These are phyloP conservation scores for Bembecia ichneumoniformis DNA, from an alignment of 2,888 invertebrate species.

Conservation along the genomic window DNA sequence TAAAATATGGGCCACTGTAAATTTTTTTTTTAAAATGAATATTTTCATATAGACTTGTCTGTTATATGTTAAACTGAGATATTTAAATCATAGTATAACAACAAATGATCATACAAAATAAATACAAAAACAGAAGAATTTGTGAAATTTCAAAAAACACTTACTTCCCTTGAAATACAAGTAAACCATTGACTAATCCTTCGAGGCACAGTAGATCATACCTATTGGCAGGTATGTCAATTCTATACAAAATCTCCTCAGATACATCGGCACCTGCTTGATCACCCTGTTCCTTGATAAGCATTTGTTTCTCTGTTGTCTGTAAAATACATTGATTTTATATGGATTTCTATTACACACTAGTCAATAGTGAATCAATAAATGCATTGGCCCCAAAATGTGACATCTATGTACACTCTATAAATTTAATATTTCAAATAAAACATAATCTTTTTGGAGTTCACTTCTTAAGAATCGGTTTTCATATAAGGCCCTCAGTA, in stretches of 20 bases:
- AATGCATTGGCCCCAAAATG: no score
- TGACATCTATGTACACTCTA: no score
- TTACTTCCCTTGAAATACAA: conserved; percentile 90
- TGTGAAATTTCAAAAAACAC: conserved; percentile 23
- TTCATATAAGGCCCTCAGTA: no score
- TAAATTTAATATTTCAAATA: no score
- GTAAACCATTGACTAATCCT: conserved; percentile 87
- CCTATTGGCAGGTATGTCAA: conserved; percentile 98
- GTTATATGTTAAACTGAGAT: neutral
- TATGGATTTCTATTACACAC: neutral
- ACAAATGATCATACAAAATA: neutral
- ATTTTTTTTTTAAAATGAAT: no score
- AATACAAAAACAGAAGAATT: neutral
- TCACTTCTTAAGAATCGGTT: no score
- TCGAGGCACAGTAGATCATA: conserved; percentile 97
- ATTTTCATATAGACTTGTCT: no score
- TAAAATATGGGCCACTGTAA: no score
- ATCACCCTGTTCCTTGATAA: conserved; percentile 89
- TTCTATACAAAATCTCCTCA: conserved; percentile 90
- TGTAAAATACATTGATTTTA: conserved; percentile 37
- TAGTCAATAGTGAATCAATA: no score
- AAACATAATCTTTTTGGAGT: no score
- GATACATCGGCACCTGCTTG: conserved; percentile 78
- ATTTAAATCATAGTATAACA: neutral
- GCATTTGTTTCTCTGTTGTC: conserved; percentile 94